A percentile compares a stretch with the other conserved stretches of the same genome.
These are phyloP conservation scores for Cryptotis parvus DNA, from an alignment of 2,113 vertebrate genomes.

Conservation along the genomic window DNA sequence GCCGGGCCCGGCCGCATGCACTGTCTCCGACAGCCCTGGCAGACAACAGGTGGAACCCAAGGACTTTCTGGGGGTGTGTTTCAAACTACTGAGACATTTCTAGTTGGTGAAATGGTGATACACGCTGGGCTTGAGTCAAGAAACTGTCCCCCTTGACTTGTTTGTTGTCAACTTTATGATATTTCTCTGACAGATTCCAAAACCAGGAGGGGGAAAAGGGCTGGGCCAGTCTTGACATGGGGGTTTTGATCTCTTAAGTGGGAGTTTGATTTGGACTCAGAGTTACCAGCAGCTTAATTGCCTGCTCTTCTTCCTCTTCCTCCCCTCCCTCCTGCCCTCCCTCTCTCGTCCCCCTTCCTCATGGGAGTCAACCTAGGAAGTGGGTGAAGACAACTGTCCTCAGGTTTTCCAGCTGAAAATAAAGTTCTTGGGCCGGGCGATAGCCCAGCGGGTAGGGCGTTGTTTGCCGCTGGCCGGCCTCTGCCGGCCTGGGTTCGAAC, in stretches of 20 bases:
- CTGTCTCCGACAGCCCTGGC: neutral
- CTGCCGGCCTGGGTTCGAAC: too few relatives aligned
- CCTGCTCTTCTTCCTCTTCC: neutral
- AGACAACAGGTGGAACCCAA: neutral
- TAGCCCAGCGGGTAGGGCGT: too few relatives aligned
- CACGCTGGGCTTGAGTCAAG: too few relatives aligned
- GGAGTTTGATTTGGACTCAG: neutral
- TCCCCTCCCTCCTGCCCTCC: too few relatives aligned
- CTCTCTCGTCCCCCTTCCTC: too few relatives aligned
- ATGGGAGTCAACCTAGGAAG: slow-evolving; percentile 43
- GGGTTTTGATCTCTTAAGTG: neutral
- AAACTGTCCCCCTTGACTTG: neutral
- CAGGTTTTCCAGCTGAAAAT: neutral
- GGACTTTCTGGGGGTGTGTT: too few relatives aligned
- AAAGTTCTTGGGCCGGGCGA: too few relatives aligned
- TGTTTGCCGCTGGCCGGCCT: too few relatives aligned
- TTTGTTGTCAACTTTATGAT: neutral
- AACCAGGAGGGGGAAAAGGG: neutral
- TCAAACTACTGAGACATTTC: neutral
- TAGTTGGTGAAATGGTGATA: neutral
- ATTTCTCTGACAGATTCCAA: neutral
- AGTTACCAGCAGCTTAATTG: neutral
- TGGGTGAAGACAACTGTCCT: neutral
- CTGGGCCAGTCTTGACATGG: neutral
- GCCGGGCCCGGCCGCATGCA: too few relatives aligned